Evolutionary conservation across 2,113 vertebrate species (phyloP).

Genomic region (Silurus asotus): DNA sequence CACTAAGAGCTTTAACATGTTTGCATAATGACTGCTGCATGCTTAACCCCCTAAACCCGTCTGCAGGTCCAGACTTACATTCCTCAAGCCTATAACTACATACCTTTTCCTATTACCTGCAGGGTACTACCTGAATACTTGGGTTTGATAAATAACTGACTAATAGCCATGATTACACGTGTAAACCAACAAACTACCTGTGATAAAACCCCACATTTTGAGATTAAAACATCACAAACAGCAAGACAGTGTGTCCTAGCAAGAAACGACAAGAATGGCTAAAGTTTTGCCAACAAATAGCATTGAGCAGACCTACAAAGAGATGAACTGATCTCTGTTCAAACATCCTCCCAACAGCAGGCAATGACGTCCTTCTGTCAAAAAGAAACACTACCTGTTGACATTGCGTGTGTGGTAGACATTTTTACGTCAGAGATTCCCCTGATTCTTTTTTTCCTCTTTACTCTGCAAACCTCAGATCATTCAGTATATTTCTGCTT

Average conservation of each 20-base stretch:
- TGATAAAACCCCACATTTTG: conserved; percentile 13
- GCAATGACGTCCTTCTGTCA: conserved; percentile 37
- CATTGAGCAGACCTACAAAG: conserved; percentile 36
- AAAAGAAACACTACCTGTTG: conserved; percentile 59
- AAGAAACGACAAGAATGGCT: conserved; percentile 37
- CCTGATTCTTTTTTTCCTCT: conserved; percentile 24
- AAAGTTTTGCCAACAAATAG: conserved; percentile 35
- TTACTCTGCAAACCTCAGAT: conserved; percentile 44
- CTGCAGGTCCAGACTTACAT: conserved; percentile 6
- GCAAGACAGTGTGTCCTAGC: conserved; percentile 11
- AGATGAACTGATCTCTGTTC: conserved; percentile 52
- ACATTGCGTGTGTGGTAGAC: conserved; percentile 57
- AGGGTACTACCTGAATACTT: background rate
- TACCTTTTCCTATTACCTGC: background rate
- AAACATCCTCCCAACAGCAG: conserved; percentile 48
- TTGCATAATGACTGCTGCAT: background rate
- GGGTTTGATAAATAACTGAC: background rate
- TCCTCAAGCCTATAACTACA: background rate
- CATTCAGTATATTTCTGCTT: conserved; percentile 52
- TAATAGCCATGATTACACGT: background rate
- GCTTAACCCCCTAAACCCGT: background rate
- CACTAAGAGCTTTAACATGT: conserved; percentile 5
- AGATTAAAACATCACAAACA: conserved; percentile 18
- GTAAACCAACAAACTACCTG: background rate
- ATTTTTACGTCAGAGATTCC: conserved; percentile 57